Evolutionary conservation across 2,888 invertebrate species (phyloP).

Genomic region (Cistogaster globosa): DNA sequence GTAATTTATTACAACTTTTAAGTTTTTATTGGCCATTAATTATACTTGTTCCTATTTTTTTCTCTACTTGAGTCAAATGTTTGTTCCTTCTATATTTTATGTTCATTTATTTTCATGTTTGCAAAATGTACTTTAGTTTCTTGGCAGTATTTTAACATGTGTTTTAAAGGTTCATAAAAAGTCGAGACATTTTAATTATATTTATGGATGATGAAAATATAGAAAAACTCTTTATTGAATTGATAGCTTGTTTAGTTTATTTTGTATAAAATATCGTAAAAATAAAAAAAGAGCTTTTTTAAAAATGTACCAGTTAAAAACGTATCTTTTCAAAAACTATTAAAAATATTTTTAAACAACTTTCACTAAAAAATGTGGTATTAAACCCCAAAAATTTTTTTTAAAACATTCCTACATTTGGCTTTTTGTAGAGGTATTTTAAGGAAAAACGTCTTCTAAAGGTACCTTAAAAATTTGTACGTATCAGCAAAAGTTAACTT

Average conservation of each 20-base stretch:
- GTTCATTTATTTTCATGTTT: not conserved
- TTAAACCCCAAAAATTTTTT: too few relatives aligned
- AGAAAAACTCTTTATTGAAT: constrained; percentile 7
- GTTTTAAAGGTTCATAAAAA: constrained; percentile 27
- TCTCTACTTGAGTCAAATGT: not conserved
- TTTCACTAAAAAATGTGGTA: too few relatives aligned
- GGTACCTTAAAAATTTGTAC: too few relatives aligned
- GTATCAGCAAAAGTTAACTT: too few relatives aligned
- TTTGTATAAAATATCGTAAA: not conserved
- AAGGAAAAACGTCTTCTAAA: too few relatives aligned
- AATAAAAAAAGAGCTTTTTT: not conserved
- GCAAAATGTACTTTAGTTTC: constrained; percentile 21
- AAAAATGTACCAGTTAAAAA: not conserved
- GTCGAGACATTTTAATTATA: constrained; percentile 48
- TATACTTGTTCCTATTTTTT: constrained; percentile 27
- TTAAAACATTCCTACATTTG: too few relatives aligned
- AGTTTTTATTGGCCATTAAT: constrained; percentile 68
- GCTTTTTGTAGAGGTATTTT: too few relatives aligned
- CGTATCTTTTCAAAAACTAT: not conserved
- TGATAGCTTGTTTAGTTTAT: not conserved
- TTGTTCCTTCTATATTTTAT: not conserved
- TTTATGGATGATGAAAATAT: constrained; percentile 11
- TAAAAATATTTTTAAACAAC: not conserved
- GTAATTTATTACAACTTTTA: constrained; percentile 61
- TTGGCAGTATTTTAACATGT: constrained; percentile 3